Conservation (phyloP, 2,888 invertebrate species). For the Allacma fusca region DNA sequence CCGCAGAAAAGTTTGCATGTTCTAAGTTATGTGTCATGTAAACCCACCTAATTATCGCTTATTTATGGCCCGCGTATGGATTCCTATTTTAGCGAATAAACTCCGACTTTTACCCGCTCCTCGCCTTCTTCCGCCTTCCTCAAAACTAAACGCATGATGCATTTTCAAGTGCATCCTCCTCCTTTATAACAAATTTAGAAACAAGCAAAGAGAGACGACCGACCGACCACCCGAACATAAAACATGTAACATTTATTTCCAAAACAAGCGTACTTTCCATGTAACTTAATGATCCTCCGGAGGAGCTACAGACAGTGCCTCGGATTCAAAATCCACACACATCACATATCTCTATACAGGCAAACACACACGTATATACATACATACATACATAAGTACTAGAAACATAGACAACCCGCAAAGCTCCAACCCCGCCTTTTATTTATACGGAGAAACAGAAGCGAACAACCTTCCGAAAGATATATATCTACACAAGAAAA, state of each 20-base stretch:
- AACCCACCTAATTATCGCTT: conserved; percentile 46
- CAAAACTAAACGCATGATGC: too few species aligned
- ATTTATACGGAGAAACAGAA: too few species aligned
- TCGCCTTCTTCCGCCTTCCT: not conserved
- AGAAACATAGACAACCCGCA: too few species aligned
- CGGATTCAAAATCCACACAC: too few species aligned
- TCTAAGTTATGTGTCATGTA: conserved; percentile 38
- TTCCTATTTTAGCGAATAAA: conserved; percentile 31
- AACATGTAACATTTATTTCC: conserved; percentile 5
- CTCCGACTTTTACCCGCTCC: conserved; percentile 14
- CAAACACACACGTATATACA: too few species aligned
- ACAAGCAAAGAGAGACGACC: not conserved
- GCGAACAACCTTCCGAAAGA: too few species aligned
- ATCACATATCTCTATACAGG: too few species aligned
- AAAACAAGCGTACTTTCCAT: not conserved
- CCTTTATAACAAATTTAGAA: not conserved
- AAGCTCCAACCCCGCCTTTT: too few species aligned
- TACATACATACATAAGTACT: too few species aligned
- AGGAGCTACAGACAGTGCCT: too few species aligned
- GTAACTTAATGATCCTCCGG: conserved; percentile 9
- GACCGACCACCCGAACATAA: conserved; percentile 19
- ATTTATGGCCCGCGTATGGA: conserved; percentile 43
- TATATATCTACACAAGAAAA: too few species aligned
- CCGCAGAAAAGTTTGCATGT: conserved; percentile 28
- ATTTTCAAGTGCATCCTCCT: not conserved